Base-by-base conservation (phyloP, 1,140 invertebrate genomes). In the Sarcophaga peregrina region DNA sequence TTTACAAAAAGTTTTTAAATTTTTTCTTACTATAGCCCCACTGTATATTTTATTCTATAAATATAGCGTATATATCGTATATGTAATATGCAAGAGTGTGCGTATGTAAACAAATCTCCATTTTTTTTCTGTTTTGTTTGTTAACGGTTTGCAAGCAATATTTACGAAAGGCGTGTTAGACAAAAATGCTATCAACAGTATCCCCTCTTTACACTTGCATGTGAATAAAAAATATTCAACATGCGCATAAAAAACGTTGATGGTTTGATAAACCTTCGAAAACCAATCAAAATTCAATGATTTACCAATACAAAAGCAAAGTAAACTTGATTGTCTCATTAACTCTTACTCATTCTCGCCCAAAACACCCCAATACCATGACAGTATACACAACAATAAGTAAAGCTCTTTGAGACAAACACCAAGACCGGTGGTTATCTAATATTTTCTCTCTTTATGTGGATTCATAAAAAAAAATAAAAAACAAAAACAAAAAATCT, bases 221-320 rank as follows among this genome's bases (percentile, higher is more conserved):
- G 17, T 54, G 58, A 62, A 62, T 62, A 13, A 17, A n/a, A 48
- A 17, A 46, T 75, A 10, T 48, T 52, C 47, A 78, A 52, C 75
- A 78, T 78, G 75, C 75, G 75, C 75, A 78, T 78, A 78, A 2
- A 37, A 62, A 74, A 20, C 81, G 58, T 54, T 54, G 76, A 78
- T 84, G 83, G 81, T 84, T 84, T 72, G 83, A 83, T 72, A 82
- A 37, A 81, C 45, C 62, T 83, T 84, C 82, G 83, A 84, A 84
- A 84, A 83, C 83, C 83, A 84, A 84, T 84, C 83, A 83, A 84
- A 84, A 84, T 20, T 46, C 20, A 81, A 81, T 62, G 78, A 82
- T 52, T 47, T 62, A 83, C 83, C 47, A 83, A 84, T 20, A 84
- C 83, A n/a, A 84, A 20, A 45, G 47, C 11, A 10, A 74, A 45